Evolutionary conservation across 2,888 invertebrate genomes (phyloP).

Genomic region (Drosophila algonquin): DNA sequence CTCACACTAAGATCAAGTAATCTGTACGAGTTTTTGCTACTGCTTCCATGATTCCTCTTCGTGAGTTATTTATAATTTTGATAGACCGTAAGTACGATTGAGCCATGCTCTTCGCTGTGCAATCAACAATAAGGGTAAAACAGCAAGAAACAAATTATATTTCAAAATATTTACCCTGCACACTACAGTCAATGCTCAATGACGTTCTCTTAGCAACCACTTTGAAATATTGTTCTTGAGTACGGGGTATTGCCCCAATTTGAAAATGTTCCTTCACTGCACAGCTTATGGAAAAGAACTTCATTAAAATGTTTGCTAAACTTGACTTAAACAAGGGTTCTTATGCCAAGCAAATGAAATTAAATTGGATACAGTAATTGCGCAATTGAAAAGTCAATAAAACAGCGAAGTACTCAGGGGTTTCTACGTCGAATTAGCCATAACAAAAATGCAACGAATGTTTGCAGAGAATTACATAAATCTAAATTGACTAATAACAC

Average conservation of each 20-base stretch:
- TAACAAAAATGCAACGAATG: neutral
- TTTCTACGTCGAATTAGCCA: no score
- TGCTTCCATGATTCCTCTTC: neutral
- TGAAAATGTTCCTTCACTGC: neutral
- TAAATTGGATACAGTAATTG: neutral
- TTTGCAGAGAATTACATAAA: neutral
- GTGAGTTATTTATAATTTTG: neutral
- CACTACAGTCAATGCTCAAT: constrained; percentile 1
- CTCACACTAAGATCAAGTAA: neutral
- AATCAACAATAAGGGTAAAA: constrained; percentile 6
- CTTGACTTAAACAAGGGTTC: constrained; percentile 36
- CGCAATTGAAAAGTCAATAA: neutral
- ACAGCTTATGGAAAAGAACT: constrained; percentile 20
- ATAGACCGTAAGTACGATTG: neutral
- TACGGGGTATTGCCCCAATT: constrained; percentile 1
- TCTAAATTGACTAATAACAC: neutral
- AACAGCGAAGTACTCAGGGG: neutral
- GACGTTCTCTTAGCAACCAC: constrained; percentile 48
- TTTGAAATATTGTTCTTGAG: constrained; percentile 38
- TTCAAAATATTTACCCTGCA: constrained; percentile 17
- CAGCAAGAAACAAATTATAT: neutral
- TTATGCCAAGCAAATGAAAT: constrained; percentile 19
- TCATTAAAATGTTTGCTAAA: constrained; percentile 52
- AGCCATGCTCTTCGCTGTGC: neutral
- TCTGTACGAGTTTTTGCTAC: neutral